Percentiles rank a stretch among this genome's conserved stretches.
Evolutionary conservation across 2,113 vertebrate genomes (phyloP).

Genomic region (Sinocyclocheilus rhinocerous): DNA sequence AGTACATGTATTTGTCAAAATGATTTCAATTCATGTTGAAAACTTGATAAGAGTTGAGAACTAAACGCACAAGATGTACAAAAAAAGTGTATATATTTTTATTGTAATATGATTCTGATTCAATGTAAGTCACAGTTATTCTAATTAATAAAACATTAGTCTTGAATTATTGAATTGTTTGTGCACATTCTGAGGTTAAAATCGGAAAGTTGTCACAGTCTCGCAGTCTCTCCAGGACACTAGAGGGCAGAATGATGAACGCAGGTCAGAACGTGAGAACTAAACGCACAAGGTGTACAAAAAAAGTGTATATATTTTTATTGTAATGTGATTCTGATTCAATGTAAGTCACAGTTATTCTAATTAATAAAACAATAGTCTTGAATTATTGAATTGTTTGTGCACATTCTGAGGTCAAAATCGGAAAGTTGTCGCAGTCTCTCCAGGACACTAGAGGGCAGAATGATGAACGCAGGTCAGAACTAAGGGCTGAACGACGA

Average conservation of each 20-base stretch:
- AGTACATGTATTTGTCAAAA: neutral
- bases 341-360: neutral
- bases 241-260: too few species aligned
- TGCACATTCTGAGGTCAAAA: neutral
- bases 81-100: neutral
- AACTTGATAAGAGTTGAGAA: neutral
- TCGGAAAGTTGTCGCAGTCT: neutral
- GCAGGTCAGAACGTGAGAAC: too few species aligned
- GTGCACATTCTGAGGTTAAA: neutral
- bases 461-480: neutral
- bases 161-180: neutral
- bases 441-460: conserved; percentile 25
- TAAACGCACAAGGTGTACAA: neutral
- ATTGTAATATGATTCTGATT: neutral
- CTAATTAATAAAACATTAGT: neutral
- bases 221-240: neutral
- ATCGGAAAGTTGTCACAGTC: neutral
- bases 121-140: neutral
- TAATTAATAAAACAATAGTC: neutral
- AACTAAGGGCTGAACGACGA: neutral
- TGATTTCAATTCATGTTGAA: neutral
- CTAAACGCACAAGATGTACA: neutral
- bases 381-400: neutral
- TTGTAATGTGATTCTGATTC: neutral
- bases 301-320: neutral